A percentile compares a stretch with the other conserved stretches of the same genome.
These are phyloP conservation scores for Drosophila suboccidentalis DNA, from an alignment of 2,888 invertebrate species.

Conservation along the genomic window DNA sequence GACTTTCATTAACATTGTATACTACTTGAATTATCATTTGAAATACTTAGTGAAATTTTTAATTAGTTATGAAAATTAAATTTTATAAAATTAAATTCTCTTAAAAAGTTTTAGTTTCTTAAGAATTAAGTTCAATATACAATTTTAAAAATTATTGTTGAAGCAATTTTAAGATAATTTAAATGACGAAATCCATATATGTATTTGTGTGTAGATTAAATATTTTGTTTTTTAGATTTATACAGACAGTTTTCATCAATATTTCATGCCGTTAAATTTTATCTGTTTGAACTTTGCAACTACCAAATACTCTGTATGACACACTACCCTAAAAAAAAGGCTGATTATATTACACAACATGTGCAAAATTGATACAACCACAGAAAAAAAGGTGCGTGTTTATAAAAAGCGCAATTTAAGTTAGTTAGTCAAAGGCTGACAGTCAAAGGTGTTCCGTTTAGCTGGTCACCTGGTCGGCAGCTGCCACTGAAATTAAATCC, in stretches of 20 bases:
- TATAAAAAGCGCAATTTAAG: slow-evolving; percentile 53
- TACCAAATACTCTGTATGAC: slow-evolving; percentile 3
- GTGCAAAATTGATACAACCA: slow-evolving; percentile 42
- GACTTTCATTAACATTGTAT: background rate
- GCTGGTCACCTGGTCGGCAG: slow-evolving; percentile 63
- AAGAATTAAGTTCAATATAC: too few relatives aligned
- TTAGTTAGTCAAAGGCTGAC: slow-evolving; percentile 53
- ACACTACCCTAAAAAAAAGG: slow-evolving; percentile 24
- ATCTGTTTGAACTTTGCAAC: background rate
- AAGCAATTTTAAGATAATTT: too few relatives aligned
- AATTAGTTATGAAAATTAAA: too few relatives aligned
- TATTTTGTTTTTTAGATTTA: too few relatives aligned
- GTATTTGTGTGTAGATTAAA: too few relatives aligned
- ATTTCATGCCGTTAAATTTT: background rate
- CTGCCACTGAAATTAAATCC: slow-evolving; percentile 81
- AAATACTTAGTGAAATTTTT: too few relatives aligned
- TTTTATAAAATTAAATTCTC: too few relatives aligned
- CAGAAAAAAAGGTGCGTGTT: slow-evolving; percentile 6
- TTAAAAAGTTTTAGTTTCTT: too few relatives aligned
- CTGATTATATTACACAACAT: slow-evolving; percentile 59
- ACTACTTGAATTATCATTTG: background rate
- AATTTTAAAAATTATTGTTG: too few relatives aligned
- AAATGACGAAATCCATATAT: too few relatives aligned
- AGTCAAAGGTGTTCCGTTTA: slow-evolving; percentile 55
- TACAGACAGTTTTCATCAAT: too few relatives aligned